A percentile compares a stretch with the other conserved stretches of the same genome.
Conservation (phyloP, 2,797 vertebrate species). For the Pipistrellus kuhlii region DNA sequence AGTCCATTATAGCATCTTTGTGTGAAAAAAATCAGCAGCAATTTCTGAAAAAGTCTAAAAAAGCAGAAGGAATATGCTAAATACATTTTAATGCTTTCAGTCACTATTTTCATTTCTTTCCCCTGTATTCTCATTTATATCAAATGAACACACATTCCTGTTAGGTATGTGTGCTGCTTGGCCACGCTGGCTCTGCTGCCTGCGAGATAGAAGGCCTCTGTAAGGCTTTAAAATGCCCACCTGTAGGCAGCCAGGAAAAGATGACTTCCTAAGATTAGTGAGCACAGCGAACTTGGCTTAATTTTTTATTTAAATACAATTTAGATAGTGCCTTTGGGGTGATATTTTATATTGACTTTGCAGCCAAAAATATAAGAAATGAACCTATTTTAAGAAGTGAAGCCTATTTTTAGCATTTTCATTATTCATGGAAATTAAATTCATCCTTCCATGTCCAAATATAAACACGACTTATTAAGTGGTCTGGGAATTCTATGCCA, state of each 20-base stretch:
- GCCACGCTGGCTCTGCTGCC: neutral
- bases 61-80: neutral
- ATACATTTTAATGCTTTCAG: conserved; percentile 5
- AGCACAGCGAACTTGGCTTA: neutral
- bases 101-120: neutral
- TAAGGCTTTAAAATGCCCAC: neutral
- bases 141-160: neutral
- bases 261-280: neutral
- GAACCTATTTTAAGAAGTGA: conserved; percentile 30
- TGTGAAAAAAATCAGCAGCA: neutral
- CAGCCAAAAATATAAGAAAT: conserved; percentile 17
- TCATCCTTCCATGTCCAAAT: neutral
- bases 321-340: neutral
- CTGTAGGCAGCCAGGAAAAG: neutral
- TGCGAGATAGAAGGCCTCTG: neutral
- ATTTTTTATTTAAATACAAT: neutral
- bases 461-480: neutral
- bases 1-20: neutral
- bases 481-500: neutral
- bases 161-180: neutral
- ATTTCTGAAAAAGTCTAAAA: conserved; percentile 17
- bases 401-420: neutral
- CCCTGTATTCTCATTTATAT: neutral
- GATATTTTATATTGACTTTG: neutral
- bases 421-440: neutral